Conservation (phyloP, 2,113 vertebrate genomes). For the Sinocyclocheilus anshuiensis region DNA sequence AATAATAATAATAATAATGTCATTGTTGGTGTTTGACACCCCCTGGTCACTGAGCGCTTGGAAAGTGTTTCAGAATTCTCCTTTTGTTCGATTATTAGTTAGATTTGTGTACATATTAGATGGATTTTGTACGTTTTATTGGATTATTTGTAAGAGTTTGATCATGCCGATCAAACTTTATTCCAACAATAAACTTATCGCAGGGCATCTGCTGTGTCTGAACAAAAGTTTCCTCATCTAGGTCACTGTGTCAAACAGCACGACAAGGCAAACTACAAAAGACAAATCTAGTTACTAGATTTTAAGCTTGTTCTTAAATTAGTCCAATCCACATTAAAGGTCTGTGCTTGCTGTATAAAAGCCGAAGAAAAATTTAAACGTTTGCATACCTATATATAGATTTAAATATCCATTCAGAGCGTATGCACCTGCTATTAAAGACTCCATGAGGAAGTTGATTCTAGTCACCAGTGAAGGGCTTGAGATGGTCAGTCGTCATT, state of each 20-base stretch:
- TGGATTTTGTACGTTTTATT: not conserved
- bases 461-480: not conserved
- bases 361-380: not conserved
- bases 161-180: not conserved
- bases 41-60: too few species aligned
- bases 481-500: not conserved
- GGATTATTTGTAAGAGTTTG: not conserved
- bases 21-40: too few species aligned
- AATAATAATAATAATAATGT: too few species aligned
- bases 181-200: not conserved
- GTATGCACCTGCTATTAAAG: not conserved
- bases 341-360: not conserved
- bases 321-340: not conserved
- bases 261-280: not conserved
- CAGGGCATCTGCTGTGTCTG: not conserved
- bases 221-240: not conserved
- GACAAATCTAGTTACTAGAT: not conserved
- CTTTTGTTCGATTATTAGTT: too few species aligned
- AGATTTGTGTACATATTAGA: too few species aligned
- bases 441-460: not conserved
- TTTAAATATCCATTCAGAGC: not conserved
- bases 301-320: not conserved
- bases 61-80: too few species aligned
- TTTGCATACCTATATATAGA: not conserved
- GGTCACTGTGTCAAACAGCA: constrained; percentile 24